phyloP scores from a whole-genome alignment of 2,113 vertebrate species.

The Chitala chitala region DNA sequence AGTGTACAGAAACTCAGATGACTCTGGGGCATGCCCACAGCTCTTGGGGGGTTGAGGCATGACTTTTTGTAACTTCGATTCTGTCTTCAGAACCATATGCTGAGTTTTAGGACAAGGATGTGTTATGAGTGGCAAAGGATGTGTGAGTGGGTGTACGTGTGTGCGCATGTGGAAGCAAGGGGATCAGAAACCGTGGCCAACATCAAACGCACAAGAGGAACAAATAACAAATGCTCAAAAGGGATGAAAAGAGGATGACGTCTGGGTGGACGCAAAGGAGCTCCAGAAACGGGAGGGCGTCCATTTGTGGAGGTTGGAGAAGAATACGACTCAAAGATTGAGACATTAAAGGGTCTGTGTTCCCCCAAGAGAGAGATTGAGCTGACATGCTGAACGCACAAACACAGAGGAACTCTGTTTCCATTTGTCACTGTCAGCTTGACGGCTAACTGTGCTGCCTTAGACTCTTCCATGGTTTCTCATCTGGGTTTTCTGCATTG shows the following conservation, averaged over 20 bases:
- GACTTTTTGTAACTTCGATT: background rate
- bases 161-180: no score
- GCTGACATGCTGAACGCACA: conserved; percentile 23
- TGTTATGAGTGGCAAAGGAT: no score
- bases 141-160: no score
- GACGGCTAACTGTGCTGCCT: conserved; percentile 31
- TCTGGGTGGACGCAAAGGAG: conserved; percentile 13
- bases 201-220: conserved; percentile 4
- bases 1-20: conserved; percentile 34
- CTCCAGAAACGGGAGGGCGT: background rate
- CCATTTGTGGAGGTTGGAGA: background rate
- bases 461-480: no score
- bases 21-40: background rate
- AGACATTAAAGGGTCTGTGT: conserved; percentile 50
- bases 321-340: conserved; percentile 42
- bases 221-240: conserved; percentile 22
- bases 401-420: conserved; percentile 41
- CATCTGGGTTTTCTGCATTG: background rate
- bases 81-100: no score
- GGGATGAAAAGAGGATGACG: background rate
- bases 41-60: background rate
- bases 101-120: no score
- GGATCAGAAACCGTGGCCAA: no score
- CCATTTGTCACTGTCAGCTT: conserved; percentile 45
- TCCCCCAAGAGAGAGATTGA: background rate